phyloP scores from a whole-genome alignment of 2,888 invertebrate species.

The Idaea biselata region DNA sequence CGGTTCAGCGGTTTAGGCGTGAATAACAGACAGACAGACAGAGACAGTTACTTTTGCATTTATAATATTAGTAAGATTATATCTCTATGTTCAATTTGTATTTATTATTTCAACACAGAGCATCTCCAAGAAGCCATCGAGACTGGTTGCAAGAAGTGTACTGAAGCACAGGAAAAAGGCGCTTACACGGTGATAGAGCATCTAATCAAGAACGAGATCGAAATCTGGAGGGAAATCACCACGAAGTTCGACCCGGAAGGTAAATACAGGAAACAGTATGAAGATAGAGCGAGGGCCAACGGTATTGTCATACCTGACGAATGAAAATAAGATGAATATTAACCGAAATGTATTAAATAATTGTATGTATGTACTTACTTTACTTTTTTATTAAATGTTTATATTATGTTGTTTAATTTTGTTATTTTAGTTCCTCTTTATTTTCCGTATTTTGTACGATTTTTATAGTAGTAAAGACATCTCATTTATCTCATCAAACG shows the following conservation, averaged over 20 bases:
- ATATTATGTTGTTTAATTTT: constrained; percentile 8
- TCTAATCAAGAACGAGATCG: constrained; percentile 83
- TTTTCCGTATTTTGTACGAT: not conserved
- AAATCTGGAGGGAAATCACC: constrained; percentile 83
- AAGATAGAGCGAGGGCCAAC: constrained; percentile 75
- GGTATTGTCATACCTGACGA: constrained; percentile 64
- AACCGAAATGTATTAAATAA: constrained; percentile 3
- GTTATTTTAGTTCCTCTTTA: not conserved
- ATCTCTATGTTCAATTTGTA: not conserved
- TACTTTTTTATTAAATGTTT: constrained; percentile 14
- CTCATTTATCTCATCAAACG: too few species aligned
- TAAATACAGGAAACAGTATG: constrained; percentile 83
- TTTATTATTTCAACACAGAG: constrained; percentile 64
- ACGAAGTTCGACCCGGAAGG: constrained; percentile 86
- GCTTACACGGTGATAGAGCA: constrained; percentile 83
- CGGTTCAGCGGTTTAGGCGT: too few species aligned
- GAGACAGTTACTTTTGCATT: too few species aligned
- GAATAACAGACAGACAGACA: too few species aligned
- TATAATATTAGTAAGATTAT: not conserved
- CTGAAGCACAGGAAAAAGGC: constrained; percentile 82
- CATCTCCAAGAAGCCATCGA: constrained; percentile 84
- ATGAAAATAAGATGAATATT: constrained; percentile 9
- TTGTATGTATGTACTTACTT: constrained; percentile 8
- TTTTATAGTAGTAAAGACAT: not conserved
- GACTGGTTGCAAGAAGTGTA: constrained; percentile 85